Percentiles rank a stretch among this genome's conserved stretches.
phyloP scores from a whole-genome alignment of 2,888 invertebrate genomes.

The Synergus japonicus region DNA sequence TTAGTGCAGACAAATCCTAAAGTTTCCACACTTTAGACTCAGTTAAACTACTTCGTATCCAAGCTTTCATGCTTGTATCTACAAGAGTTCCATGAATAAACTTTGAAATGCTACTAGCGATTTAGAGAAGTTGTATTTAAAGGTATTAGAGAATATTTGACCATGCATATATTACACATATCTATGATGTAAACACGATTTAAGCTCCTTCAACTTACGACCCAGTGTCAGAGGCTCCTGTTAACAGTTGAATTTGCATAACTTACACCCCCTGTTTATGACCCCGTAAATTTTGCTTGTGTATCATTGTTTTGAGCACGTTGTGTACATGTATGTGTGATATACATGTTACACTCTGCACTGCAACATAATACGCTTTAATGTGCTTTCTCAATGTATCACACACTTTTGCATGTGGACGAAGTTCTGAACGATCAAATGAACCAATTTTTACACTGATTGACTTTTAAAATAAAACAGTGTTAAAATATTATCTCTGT shows the following conservation, averaged over 20 bases:
- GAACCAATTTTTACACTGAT: too few species aligned
- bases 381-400: background rate
- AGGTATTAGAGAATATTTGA: constrained; percentile 50
- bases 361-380: background rate
- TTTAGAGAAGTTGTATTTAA: constrained; percentile 45
- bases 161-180: constrained; percentile 41
- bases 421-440: too few species aligned
- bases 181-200: constrained; percentile 50
- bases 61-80: background rate
- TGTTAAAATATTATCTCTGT: too few species aligned
- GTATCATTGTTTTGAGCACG: constrained; percentile 27
- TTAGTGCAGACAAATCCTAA: constrained; percentile 1
- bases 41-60: background rate
- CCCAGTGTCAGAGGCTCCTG: constrained; percentile 47
- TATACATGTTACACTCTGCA: background rate
- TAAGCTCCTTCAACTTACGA: constrained; percentile 54
- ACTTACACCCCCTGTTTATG: constrained; percentile 47
- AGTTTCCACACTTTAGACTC: constrained; percentile 2
- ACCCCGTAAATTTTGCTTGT: constrained; percentile 10
- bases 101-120: constrained; percentile 43
- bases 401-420: background rate
- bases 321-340: background rate
- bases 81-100: constrained; percentile 45
- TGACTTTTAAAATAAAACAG: too few species aligned
- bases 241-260: constrained; percentile 52